Evolutionary conservation across 1,140 invertebrate species (phyloP), one percentile per base, ranked within the genome.

Genomic region (Brachionus rotundiformis): DNA sequence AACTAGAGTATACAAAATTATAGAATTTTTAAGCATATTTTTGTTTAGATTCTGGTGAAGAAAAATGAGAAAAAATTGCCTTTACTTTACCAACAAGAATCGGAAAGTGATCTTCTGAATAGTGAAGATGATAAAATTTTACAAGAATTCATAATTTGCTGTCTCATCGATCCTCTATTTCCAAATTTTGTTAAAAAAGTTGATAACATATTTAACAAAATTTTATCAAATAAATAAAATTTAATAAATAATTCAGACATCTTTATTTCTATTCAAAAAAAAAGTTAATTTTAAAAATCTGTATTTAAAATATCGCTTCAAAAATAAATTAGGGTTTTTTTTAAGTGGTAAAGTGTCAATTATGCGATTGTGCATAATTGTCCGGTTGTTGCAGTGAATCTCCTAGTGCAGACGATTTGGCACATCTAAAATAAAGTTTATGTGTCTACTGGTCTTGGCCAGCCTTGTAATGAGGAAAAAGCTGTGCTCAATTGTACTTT

Each of bases 391-490:
- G 68, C 68, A 16, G 39, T 73, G 68, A 73, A 39, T 36, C 63
- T 16, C 16, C 6, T 23, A 25, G 41, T 25, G 19, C 19, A 23
- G n/a, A 44, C 36, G 41, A 23, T 44, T 25, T 31, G 19, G 23
- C 25, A 6, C 68, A 23, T 73, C 68, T 25, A 73, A 25, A 44
- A 41, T 44, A 23, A 25, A 73, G 11, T 19, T 25, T 44, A 25
- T 25, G 39, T 73, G 68, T 41, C 23, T 25, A 73, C 68, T 73
- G 25, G 68, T 41, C n/a, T 73, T 44, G 23, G 68, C 68, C 41
- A 73, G 68, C 68, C 68, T 73, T 73, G 68, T 73, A 73, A 73
- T 73, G 68, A 73, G 68, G 68, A 73, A 73, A 73, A 73, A 73
- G 33, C 27, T 44, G 39, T 11, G 68, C 29, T 73, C 11, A 29